Percentiles rank a stretch among this genome's conserved stretches.
Conservation (phyloP, 2,888 invertebrate species). For the Drosophila prostipennis region DNA sequence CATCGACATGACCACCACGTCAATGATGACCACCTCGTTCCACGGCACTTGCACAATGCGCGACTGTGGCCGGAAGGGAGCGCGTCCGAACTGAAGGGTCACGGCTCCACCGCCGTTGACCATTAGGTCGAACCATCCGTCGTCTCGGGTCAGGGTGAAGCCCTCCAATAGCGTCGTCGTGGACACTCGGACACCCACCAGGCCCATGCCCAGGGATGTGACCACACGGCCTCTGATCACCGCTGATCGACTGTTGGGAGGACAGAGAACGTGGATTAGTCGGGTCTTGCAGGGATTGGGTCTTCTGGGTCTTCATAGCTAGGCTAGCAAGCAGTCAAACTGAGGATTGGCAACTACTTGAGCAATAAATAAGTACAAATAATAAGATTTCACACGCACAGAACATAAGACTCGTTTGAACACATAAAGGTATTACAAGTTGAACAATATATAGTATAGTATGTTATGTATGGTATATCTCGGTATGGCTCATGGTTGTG, state of each 20-base stretch:
- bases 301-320: slow-evolving; percentile 35
- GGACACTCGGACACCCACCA: slow-evolving; percentile 97
- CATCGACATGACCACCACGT: slow-evolving; percentile 92
- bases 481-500: slow-evolving; percentile 53
- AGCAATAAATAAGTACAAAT: slow-evolving; percentile 68
- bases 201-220: slow-evolving; percentile 94
- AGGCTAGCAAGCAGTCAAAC: slow-evolving; percentile 69
- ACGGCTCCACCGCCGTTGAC: slow-evolving; percentile 99
- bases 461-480: slow-evolving; percentile 34
- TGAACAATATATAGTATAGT: slow-evolving; percentile 62
- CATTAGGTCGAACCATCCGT: slow-evolving; percentile 98
- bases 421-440: slow-evolving; percentile 82
- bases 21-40: slow-evolving; percentile 98
- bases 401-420: slow-evolving; percentile 80
- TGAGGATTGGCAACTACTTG: slow-evolving; percentile 63
- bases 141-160: slow-evolving; percentile 95
- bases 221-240: slow-evolving; percentile 98
- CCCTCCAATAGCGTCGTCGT: slow-evolving; percentile 98
- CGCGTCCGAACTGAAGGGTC: slow-evolving; percentile 95
- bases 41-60: slow-evolving; percentile 97
- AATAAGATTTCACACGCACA: slow-evolving; percentile 82
- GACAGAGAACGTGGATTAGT: slow-evolving; percentile 55
- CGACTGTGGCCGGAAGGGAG: slow-evolving; percentile 94
- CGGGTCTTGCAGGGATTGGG: slow-evolving; percentile 38
- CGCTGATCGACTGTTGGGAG: slow-evolving; percentile 92